A percentile compares a stretch with the other conserved stretches of the same genome.
These are phyloP conservation scores for Parazoanthus swiftii DNA, from an alignment of 92 coral and sea anemone genomes.

Conservation along the genomic window DNA sequence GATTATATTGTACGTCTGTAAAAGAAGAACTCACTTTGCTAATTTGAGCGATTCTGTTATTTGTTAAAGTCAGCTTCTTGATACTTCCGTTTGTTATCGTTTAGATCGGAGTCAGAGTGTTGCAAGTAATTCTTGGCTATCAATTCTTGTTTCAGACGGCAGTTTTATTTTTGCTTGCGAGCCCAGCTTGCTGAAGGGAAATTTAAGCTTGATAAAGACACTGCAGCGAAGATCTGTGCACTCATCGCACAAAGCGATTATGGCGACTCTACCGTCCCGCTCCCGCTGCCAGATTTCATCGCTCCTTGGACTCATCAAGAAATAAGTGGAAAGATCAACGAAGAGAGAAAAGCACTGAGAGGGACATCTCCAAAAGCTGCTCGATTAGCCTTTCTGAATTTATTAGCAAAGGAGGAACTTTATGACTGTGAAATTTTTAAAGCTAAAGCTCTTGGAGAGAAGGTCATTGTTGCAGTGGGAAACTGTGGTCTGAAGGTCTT, in stretches of 20 bases:
- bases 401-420: constrained; percentile 84
- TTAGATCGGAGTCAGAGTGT: neutral
- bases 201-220: constrained; percentile 70
- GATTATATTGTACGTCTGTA: neutral
- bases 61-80: constrained; percentile 2
- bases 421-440: constrained; percentile 92
- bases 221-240: constrained; percentile 81
- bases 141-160: constrained; percentile 72
- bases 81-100: constrained; percentile 5
- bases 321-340: constrained; percentile 68
- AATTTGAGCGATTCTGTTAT: constrained; percentile 28
- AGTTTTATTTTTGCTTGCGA: constrained; percentile 84
- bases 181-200: constrained; percentile 82
- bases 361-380: constrained; percentile 79
- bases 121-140: neutral
- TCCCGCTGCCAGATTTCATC: constrained; percentile 57
- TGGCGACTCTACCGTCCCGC: constrained; percentile 61
- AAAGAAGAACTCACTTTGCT: neutral
- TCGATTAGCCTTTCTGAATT: constrained; percentile 73
- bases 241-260: constrained; percentile 86
- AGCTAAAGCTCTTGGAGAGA: constrained; percentile 87
- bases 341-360: constrained; percentile 65
- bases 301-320: constrained; percentile 71
- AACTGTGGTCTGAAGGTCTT: constrained; percentile 81
- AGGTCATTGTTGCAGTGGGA: constrained; percentile 87